phyloP scores from a whole-genome alignment of 2,888 invertebrate species.

The Lepidochitona cinerea region DNA sequence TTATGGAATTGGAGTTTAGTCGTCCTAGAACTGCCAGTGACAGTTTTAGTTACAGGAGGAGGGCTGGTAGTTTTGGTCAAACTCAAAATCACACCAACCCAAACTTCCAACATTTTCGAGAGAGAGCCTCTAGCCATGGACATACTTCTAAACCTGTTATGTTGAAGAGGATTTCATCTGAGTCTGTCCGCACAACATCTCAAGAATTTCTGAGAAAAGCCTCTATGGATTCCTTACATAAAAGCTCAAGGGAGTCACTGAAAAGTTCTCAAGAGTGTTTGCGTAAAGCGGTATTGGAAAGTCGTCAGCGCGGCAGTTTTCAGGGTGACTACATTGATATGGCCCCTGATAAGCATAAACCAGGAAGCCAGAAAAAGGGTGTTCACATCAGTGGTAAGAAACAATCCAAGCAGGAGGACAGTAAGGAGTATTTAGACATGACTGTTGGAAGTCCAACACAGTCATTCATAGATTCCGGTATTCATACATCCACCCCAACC shows the following conservation, averaged over 20 bases:
- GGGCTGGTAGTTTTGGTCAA: slow-evolving; percentile 61
- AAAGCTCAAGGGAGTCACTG: slow-evolving; percentile 1
- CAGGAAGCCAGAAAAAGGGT: too few species aligned
- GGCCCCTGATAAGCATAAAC: background rate
- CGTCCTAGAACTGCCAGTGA: slow-evolving; percentile 61
- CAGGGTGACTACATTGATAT: background rate
- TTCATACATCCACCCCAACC: background rate
- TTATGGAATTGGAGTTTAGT: slow-evolving; percentile 67
- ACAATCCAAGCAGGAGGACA: background rate
- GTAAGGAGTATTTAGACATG: background rate
- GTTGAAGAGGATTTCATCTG: slow-evolving; percentile 43
- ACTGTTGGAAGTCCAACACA: background rate
- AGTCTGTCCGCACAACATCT: slow-evolving; percentile 46
- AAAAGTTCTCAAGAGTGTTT: slow-evolving; percentile 1
- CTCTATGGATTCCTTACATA: slow-evolving; percentile 49
- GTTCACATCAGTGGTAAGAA: background rate
- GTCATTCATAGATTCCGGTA: background rate
- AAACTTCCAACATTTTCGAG: slow-evolving; percentile 46
- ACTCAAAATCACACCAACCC: slow-evolving; percentile 23
- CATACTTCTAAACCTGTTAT: slow-evolving; percentile 46
- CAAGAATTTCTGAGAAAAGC: slow-evolving; percentile 45
- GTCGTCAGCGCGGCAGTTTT: background rate
- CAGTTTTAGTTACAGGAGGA: slow-evolving; percentile 54
- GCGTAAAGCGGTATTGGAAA: background rate
- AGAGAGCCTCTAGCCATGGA: slow-evolving; percentile 63